Evolutionary conservation across 2,113 vertebrate genomes (phyloP).

Genomic region (Isichthys henryi): DNA sequence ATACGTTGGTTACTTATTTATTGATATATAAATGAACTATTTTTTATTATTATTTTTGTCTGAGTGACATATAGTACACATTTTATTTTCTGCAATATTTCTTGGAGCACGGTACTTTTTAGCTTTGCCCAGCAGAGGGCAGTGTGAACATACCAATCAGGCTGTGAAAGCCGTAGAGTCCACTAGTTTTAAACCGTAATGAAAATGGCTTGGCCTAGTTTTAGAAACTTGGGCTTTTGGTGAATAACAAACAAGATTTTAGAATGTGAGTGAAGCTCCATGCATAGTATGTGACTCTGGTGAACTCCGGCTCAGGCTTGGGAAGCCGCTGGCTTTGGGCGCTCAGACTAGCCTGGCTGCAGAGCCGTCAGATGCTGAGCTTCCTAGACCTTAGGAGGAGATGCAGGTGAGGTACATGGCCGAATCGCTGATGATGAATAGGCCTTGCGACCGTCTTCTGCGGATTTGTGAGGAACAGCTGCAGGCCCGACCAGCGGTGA

Average conservation of each 20-base stretch:
- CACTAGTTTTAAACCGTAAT: neutral
- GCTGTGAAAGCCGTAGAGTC: neutral
- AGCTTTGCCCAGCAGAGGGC: neutral
- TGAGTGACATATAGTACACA: neutral
- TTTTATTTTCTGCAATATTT: neutral
- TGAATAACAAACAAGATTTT: neutral
- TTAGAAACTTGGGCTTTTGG: neutral
- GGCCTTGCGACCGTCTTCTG: neutral
- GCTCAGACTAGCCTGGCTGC: neutral
- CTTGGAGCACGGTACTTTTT: neutral
- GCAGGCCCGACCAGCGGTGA: neutral
- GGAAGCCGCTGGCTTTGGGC: neutral
- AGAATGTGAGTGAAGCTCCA: neutral
- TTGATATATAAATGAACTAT: neutral
- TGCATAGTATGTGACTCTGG: neutral
- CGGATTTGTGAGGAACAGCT: neutral
- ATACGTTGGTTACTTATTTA: neutral
- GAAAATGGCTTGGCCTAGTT: neutral
- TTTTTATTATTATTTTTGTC: neutral
- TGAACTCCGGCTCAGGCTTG: neutral
- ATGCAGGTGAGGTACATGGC: neutral
- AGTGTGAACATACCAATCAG: neutral
- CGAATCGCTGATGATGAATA: neutral
- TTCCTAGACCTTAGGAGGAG: neutral
- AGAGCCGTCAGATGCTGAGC: neutral